A percentile compares a stretch with the other conserved stretches of the same genome.
Conservation (phyloP, 2,888 invertebrate genomes). For the Ecliptopera silaceata region DNA sequence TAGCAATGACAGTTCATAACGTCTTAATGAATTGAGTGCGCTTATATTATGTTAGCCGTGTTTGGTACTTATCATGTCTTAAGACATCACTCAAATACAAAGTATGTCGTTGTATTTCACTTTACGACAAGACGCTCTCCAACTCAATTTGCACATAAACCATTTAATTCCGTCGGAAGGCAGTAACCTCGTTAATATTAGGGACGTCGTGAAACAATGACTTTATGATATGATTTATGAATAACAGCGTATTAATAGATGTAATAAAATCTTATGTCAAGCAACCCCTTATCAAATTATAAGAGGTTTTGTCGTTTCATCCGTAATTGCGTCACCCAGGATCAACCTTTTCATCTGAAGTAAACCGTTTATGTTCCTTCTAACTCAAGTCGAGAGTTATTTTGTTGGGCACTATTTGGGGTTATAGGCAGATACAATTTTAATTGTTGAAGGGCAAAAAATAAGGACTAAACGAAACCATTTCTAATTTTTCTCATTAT, state of each 20-base stretch:
- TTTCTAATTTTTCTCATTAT: too few relatives aligned
- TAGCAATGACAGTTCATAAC: too few relatives aligned
- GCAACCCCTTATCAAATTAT: conserved; percentile 2
- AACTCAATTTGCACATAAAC: conserved; percentile 25
- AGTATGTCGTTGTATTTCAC: conserved; percentile 4
- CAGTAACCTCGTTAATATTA: conserved; percentile 30
- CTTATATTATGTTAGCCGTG: too few relatives aligned
- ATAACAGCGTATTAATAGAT: conserved; percentile 27
- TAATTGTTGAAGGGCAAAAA: too few relatives aligned
- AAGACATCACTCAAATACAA: too few relatives aligned
- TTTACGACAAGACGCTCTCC: conserved; percentile 19
- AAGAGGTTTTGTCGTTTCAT: not conserved
- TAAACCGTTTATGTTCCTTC: not conserved
- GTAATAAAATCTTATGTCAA: conserved; percentile 18
- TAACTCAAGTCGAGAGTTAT: not conserved
- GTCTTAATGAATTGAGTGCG: too few relatives aligned
- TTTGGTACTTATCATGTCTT: too few relatives aligned
- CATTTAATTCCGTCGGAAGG: conserved; percentile 25
- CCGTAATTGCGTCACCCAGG: not conserved
- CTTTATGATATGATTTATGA: conserved; percentile 32
- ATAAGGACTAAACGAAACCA: too few relatives aligned
- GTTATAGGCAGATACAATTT: not conserved
- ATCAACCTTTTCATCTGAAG: not conserved
- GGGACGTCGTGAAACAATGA: conserved; percentile 28
- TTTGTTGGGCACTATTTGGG: not conserved